phyloP scores from a whole-genome alignment of 2,113 vertebrate species.

The Oxygymnocypris stewartii region DNA sequence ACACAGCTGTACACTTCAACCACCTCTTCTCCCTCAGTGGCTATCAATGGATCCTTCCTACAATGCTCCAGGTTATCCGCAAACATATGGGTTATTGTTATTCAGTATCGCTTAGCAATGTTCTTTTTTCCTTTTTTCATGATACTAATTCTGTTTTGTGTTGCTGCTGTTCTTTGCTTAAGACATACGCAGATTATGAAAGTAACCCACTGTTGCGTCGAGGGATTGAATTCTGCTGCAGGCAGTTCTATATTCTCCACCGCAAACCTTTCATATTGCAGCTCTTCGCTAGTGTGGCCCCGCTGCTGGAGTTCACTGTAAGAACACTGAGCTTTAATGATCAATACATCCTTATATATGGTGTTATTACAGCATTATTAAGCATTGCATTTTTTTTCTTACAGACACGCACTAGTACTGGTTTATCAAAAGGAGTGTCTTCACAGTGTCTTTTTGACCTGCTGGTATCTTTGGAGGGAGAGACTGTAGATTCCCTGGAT shows the following conservation, averaged over 20 bases:
- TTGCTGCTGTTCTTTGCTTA: constrained; percentile 16
- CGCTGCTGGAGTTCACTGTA: constrained; percentile 93
- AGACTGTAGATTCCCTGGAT: constrained; percentile 88
- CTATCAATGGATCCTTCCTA: constrained; percentile 98
- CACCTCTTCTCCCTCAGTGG: constrained; percentile 98
- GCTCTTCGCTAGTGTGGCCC: constrained; percentile 95
- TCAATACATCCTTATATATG: neutral
- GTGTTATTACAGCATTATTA: neutral
- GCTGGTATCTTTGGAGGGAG: constrained; percentile 92
- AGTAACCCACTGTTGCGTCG: constrained; percentile 91
- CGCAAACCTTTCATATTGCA: constrained; percentile 96
- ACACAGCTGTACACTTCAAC: constrained; percentile 97
- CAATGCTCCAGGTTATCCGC: constrained; percentile 89
- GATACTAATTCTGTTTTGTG: constrained; percentile 1
- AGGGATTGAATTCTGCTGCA: constrained; percentile 93
- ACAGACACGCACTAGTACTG: constrained; percentile 79
- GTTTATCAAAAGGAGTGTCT: constrained; percentile 90
- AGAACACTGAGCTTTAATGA: constrained; percentile 60
- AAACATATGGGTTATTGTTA: neutral
- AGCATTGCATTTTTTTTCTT: neutral
- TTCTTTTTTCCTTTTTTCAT: neutral
- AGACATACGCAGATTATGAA: constrained; percentile 97
- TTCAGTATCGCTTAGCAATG: neutral
- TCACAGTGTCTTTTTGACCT: constrained; percentile 97
- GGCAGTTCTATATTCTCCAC: constrained; percentile 97